Evolutionary conservation across 2,113 vertebrate genomes (phyloP).

Genomic region (Amblyopsis rosae): DNA sequence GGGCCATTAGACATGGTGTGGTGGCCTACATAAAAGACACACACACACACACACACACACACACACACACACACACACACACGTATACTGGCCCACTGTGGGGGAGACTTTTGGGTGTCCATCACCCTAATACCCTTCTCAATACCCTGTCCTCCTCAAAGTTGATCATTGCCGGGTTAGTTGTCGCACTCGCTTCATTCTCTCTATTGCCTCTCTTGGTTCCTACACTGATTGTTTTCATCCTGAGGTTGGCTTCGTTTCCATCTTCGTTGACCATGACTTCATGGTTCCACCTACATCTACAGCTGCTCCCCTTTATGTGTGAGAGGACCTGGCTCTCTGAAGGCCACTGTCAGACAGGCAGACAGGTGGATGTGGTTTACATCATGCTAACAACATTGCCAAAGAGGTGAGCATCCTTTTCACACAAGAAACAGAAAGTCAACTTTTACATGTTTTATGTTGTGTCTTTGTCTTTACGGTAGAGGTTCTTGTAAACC

Average conservation of each 20-base stretch:
- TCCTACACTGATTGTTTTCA: background rate
- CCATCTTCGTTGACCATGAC: constrained; percentile 7
- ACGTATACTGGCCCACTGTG: constrained; percentile 47
- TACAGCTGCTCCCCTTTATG: constrained; percentile 7
- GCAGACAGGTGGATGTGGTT: constrained; percentile 9
- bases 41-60: constrained; percentile 69
- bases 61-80: too few species aligned
- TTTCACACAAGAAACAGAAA: constrained; percentile 9
- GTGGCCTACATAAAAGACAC: constrained; percentile 76
- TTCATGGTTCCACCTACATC: constrained; percentile 11
- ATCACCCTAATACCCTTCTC: constrained; percentile 73
- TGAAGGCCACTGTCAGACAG: constrained; percentile 42
- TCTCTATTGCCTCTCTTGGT: constrained; percentile 14
- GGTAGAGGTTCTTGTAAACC: too few species aligned
- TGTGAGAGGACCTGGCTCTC: constrained; percentile 21
- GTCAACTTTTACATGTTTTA: background rate
- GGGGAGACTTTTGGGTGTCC: constrained; percentile 77
- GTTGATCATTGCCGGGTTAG: constrained; percentile 66
- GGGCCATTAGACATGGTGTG: constrained; percentile 78
- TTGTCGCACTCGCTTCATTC: constrained; percentile 24
- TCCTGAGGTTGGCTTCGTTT: background rate
- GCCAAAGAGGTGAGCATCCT: constrained; percentile 66
- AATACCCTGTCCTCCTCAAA: constrained; percentile 69
- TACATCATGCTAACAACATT: constrained; percentile 26
- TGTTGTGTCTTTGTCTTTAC: background rate